phyloP scores from a whole-genome alignment of 1,140 invertebrate genomes.

The Rhagoletis pomonella region DNA sequence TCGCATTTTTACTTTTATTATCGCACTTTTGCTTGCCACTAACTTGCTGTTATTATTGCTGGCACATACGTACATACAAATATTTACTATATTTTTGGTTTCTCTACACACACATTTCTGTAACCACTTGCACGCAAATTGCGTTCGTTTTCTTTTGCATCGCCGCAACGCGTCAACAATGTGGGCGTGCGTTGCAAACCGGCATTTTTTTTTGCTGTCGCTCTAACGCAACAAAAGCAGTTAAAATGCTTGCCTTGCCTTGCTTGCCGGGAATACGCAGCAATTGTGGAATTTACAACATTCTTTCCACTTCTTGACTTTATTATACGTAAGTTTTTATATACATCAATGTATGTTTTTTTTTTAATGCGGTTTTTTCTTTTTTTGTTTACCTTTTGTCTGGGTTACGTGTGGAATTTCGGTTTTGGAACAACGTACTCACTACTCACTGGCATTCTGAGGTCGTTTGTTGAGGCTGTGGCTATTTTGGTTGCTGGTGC shows the following conservation, averaged over 20 bases:
- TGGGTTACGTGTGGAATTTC: slow-evolving; percentile 30
- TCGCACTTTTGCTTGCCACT: slow-evolving; percentile 30
- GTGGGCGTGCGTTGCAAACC: slow-evolving; percentile 29
- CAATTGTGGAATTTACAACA: slow-evolving; percentile 45
- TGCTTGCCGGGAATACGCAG: slow-evolving; percentile 15
- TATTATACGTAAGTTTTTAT: neutral
- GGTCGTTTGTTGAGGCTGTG: neutral
- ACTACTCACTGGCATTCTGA: neutral
- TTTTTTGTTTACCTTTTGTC: slow-evolving; percentile 22
- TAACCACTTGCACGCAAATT: slow-evolving; percentile 24
- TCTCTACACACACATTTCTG: neutral
- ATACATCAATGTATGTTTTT: neutral
- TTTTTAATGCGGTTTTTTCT: neutral
- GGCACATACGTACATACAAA: no score
- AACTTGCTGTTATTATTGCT: neutral
- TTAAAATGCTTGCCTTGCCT: slow-evolving; percentile 14
- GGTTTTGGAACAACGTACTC: slow-evolving; percentile 28
- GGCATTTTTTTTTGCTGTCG: neutral
- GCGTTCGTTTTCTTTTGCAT: slow-evolving; percentile 28
- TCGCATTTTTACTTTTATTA: slow-evolving; percentile 16
- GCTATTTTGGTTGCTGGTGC: neutral
- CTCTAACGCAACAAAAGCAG: slow-evolving; percentile 25
- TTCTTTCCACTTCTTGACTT: slow-evolving; percentile 18
- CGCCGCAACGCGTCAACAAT: neutral
- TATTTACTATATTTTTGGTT: neutral